Base-by-base conservation (phyloP, 2,888 invertebrate genomes). In the Drosophila trichaetosa region DNA sequence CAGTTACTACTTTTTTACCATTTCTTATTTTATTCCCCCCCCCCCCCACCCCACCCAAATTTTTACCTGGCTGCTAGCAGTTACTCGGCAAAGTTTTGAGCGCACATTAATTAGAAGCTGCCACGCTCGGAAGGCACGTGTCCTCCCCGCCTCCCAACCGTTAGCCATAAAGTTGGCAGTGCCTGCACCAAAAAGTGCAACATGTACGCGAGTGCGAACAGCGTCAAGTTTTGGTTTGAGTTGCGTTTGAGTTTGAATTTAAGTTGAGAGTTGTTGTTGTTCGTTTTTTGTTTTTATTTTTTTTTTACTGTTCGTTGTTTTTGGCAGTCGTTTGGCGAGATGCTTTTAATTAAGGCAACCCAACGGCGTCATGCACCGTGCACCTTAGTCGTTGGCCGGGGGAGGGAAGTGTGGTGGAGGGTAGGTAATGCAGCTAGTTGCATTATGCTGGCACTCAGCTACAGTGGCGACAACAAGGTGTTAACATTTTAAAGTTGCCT, bases 81-180 rank as follows among this genome's bases (percentile, higher is more conserved):
- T 42, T 76, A 61, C 71, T 62, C 61, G 36, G 38, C 67, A 79
- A 90, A 83, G 67, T 89, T 89, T 76, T 66, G 56, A 76, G 70
- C 76, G 84, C 75, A 87, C 90, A 89, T 89, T 86, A 86, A 86
- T 86, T 86, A 90, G 86, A 90, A 90, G 90, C 82, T 83, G 82
- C 90, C 87, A 90, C 75, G 89, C 69, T 83, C 70, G 74, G 74
- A 81, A 76, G 84, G 75, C 78, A 80, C 70, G 69, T 74, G 72
- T 64, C 81, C 31, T 33, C 57, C 58, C 69, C n/a, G 0, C n/a
- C 56, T 0, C 7, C 27, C 2, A 3, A 2, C n/a, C 21, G 27
- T 27, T 27, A 1, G 73, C 71, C 83, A 72, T 57, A 71, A 84
- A 84, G 73, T 82, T 84, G 71, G 60, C 60, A n/a, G 57, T 4